Conservation (phyloP, 64 coral and sea anemone genomes). For the Astreopora myriophthalma region DNA sequence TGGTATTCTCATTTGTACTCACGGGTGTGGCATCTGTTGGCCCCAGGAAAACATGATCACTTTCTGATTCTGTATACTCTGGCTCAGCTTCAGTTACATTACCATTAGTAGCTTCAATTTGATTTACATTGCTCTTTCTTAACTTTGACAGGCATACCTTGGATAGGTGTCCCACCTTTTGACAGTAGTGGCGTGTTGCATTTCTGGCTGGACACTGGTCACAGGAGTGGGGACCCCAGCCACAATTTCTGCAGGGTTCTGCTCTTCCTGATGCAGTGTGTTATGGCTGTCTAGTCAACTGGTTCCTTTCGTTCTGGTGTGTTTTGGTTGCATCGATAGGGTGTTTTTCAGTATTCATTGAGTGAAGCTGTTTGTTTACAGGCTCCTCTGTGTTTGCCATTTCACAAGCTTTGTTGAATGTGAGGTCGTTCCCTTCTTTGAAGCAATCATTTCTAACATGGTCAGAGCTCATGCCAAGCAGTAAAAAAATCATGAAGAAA, state of each 20-base stretch:
- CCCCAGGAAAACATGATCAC: conserved; percentile 30
- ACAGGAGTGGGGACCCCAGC: not conserved
- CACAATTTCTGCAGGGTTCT: not conserved
- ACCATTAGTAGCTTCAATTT: conserved; percentile 16
- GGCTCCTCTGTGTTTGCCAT: too few species aligned
- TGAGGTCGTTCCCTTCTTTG: conserved; percentile 22
- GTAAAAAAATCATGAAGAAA: too few species aligned
- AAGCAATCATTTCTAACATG: conserved; percentile 59
- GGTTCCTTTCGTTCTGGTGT: not conserved
- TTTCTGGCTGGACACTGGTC: conserved; percentile 37
- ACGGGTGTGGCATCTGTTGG: conserved; percentile 12
- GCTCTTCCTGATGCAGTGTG: not conserved
- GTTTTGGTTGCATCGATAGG: not conserved
- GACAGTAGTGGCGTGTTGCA: conserved; percentile 42
- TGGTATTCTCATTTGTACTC: not conserved
- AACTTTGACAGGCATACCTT: conserved; percentile 30
- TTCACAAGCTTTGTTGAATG: too few species aligned
- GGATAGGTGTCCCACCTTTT: conserved; percentile 28
- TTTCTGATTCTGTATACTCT: not conserved
- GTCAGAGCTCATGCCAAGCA: conserved; percentile 49
- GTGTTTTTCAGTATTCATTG: conserved; percentile 62
- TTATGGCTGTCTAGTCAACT: not conserved
- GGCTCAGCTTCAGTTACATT: not conserved
- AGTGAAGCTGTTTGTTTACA: too few species aligned
- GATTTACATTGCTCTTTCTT: not conserved